These are phyloP conservation scores for Parelbella ahira DNA, from an alignment of 2,888 invertebrate genomes.

Conservation along the genomic window DNA sequence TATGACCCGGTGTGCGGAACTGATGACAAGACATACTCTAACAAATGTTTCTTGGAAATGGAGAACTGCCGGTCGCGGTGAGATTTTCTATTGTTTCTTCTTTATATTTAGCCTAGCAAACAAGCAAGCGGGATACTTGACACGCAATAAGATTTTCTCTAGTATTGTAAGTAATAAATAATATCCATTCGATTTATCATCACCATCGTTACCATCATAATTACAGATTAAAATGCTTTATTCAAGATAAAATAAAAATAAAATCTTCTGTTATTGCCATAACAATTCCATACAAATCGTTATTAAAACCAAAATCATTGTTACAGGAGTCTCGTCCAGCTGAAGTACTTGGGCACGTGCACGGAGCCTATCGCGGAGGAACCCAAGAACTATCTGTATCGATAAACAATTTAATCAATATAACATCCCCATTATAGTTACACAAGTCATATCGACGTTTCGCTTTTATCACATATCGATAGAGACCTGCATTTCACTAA, in stretches of 20 bases:
- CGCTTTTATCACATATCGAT: slow-evolving; percentile 43
- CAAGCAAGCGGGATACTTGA: too few species aligned
- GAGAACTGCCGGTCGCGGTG: slow-evolving; percentile 92
- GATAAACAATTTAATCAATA: slow-evolving; percentile 44
- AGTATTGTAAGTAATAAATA: too few species aligned
- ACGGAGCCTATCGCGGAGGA: slow-evolving; percentile 91
- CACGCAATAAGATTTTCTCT: too few species aligned
- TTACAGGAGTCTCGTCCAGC: slow-evolving; percentile 84
- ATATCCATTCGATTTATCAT: too few species aligned
- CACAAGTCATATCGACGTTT: slow-evolving; percentile 45
- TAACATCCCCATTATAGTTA: slow-evolving; percentile 22
- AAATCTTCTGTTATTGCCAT: too few species aligned
- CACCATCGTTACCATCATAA: too few species aligned
- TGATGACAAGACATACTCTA: slow-evolving; percentile 95
- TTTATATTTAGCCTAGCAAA: background rate
- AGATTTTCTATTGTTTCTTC: too few species aligned
- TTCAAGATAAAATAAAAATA: too few species aligned
- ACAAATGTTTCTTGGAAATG: slow-evolving; percentile 94
- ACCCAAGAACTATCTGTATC: slow-evolving; percentile 93
- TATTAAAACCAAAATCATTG: background rate
- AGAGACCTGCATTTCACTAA: slow-evolving; percentile 39
- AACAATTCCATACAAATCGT: too few species aligned
- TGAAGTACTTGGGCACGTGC: slow-evolving; percentile 91
- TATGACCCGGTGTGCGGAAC: slow-evolving; percentile 97
- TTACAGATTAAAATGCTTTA: too few species aligned